Percentiles rank a stretch among this genome's conserved stretches.
phyloP scores from a whole-genome alignment of 1,140 invertebrate genomes.

The Solenopsis invicta region DNA sequence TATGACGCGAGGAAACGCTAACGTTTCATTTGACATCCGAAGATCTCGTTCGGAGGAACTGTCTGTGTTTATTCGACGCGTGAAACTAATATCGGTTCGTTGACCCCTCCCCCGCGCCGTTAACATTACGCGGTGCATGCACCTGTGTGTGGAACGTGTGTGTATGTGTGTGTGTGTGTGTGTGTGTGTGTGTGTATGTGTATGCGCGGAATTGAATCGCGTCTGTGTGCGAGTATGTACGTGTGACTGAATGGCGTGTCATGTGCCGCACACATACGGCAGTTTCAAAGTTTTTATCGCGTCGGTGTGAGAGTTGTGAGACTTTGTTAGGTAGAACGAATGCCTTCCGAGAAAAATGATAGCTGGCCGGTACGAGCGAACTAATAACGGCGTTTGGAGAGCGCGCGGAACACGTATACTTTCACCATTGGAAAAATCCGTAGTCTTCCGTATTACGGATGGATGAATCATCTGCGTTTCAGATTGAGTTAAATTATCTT shows the following conservation, averaged over 20 bases:
- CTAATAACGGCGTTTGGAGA: not conserved
- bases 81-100: constrained; percentile 60
- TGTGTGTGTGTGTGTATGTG: not conserved
- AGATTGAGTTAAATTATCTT: not conserved
- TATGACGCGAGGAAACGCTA: constrained; percentile 23
- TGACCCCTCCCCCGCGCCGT: constrained; percentile 42
- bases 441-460: not conserved
- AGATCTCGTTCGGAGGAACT: constrained; percentile 43
- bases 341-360: not conserved
- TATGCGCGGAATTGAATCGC: not conserved
- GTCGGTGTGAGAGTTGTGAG: not conserved
- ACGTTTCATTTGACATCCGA: constrained; percentile 42
- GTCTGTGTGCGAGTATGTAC: not conserved
- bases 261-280: constrained; percentile 3
- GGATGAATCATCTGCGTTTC: not conserved
- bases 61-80: constrained; percentile 48
- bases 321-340: not conserved
- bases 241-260: constrained; percentile 11
- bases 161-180: not conserved
- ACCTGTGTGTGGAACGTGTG: not conserved
- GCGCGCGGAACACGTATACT: not conserved
- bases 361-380: not conserved
- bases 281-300: constrained; percentile 25
- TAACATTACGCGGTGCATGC: not conserved
- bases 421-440: not conserved